Evolutionary conservation across 2,888 invertebrate genomes (phyloP).

Genomic region (Diaprepes abbreviatus): DNA sequence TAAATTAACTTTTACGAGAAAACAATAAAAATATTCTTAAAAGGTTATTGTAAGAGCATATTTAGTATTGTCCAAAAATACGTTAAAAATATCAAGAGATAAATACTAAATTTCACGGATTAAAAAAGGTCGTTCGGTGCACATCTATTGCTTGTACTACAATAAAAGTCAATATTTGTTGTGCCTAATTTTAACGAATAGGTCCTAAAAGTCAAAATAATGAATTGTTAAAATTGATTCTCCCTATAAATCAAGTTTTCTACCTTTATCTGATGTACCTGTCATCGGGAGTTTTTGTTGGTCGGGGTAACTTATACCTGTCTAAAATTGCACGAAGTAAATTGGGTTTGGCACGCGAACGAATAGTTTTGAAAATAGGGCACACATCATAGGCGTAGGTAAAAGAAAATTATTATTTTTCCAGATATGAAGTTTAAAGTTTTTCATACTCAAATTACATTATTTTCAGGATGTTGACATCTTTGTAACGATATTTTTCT

Average conservation of each 20-base stretch:
- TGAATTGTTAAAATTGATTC: slow-evolving; percentile 9
- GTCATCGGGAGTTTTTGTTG: slow-evolving; percentile 17
- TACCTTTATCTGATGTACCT: slow-evolving; percentile 22
- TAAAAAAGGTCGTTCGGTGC: neutral
- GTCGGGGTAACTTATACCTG: slow-evolving; percentile 11
- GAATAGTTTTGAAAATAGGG: slow-evolving; percentile 16
- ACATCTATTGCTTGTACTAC: neutral
- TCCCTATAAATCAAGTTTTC: slow-evolving; percentile 18
- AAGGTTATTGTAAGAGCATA: no score
- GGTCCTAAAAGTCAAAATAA: slow-evolving; percentile 23
- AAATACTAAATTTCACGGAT: no score
- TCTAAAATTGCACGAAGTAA: slow-evolving; percentile 14
- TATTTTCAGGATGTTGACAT: no score
- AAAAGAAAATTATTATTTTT: no score
- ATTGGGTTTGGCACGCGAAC: slow-evolving; percentile 22
- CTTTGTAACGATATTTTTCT: no score
- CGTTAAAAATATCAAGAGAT: no score
- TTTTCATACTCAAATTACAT: no score
- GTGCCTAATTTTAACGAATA: slow-evolving; percentile 13
- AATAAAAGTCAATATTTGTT: slow-evolving; percentile 18
- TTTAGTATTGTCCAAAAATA: no score
- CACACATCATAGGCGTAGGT: slow-evolving; percentile 18
- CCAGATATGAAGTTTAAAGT: no score
- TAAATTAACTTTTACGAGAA: no score
- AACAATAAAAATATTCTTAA: no score